phyloP scores from a whole-genome alignment of 2,113 vertebrate species.

The Otus sunia region DNA sequence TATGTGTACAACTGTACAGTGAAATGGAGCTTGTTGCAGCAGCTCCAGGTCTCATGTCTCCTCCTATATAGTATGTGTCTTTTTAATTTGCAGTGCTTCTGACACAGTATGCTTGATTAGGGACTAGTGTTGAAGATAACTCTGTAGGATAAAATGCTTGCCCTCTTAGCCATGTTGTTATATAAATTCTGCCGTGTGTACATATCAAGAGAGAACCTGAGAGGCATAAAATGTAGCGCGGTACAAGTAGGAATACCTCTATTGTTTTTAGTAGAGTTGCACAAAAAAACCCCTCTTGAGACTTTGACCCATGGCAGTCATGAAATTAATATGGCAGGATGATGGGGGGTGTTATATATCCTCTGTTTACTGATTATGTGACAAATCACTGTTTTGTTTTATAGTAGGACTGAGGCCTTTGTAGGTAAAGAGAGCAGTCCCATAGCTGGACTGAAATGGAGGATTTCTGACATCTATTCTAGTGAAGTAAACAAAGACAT shows the following conservation, averaged over 20 bases:
- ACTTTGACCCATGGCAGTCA: background rate
- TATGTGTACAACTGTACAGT: background rate
- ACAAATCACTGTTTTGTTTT: constrained; percentile 1
- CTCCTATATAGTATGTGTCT: background rate
- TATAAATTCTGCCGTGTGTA: constrained; percentile 32
- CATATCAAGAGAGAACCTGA: background rate
- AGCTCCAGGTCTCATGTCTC: constrained; percentile 3
- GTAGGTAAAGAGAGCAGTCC: background rate
- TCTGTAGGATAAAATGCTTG: constrained; percentile 43
- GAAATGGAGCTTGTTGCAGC: background rate
- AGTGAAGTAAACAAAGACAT: background rate
- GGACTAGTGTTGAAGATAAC: constrained; percentile 33
- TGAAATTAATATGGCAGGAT: background rate
- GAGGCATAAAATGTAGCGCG: background rate
- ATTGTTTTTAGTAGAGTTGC: background rate
- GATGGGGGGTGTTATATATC: background rate
- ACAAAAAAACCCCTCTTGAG: background rate
- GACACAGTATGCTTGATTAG: constrained; percentile 36
- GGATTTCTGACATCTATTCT: background rate
- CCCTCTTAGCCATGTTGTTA: background rate
- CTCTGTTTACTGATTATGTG: background rate
- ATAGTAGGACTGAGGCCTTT: background rate
- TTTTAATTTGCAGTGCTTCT: constrained; percentile 46
- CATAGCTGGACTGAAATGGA: background rate
- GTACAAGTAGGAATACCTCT: background rate